These are phyloP conservation scores for Salvelinus namaycush DNA, from an alignment of 2,113 vertebrate genomes.

Conservation along the genomic window DNA sequence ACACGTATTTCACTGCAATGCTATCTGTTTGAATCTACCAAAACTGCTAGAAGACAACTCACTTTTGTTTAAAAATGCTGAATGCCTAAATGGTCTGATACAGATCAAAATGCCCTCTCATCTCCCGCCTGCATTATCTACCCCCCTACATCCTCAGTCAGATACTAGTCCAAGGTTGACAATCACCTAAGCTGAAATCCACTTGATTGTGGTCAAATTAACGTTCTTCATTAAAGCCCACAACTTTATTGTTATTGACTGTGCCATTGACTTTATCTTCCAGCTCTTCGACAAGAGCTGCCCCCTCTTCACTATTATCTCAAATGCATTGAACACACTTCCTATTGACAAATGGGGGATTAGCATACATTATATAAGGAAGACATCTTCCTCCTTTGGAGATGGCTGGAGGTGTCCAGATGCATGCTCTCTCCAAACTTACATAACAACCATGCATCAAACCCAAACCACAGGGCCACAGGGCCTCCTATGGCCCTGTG, in stretches of 20 bases:
- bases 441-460: constrained; percentile 5
- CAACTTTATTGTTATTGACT: constrained; percentile 82
- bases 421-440: constrained; percentile 29
- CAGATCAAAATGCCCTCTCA: constrained; percentile 50
- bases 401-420: constrained; percentile 26
- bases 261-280: constrained; percentile 77
- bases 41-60: constrained; percentile 41
- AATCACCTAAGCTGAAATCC: constrained; percentile 79
- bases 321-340: constrained; percentile 75
- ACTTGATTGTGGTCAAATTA: constrained; percentile 80
- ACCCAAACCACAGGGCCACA: not conserved
- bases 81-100: constrained; percentile 16
- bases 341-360: constrained; percentile 73
- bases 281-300: constrained; percentile 71
- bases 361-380: constrained; percentile 76
- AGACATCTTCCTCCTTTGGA: constrained; percentile 33
- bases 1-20: not conserved
- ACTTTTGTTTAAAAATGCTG: constrained; percentile 28
- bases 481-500: no score
- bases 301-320: constrained; percentile 72
- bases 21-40: not conserved
- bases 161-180: constrained; percentile 78
- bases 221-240: constrained; percentile 77
- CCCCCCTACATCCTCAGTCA: constrained; percentile 26
- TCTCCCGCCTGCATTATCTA: constrained; percentile 57